These are phyloP conservation scores for Choristoneura rosaceana DNA, from an alignment of 2,888 invertebrate species.

Conservation along the genomic window DNA sequence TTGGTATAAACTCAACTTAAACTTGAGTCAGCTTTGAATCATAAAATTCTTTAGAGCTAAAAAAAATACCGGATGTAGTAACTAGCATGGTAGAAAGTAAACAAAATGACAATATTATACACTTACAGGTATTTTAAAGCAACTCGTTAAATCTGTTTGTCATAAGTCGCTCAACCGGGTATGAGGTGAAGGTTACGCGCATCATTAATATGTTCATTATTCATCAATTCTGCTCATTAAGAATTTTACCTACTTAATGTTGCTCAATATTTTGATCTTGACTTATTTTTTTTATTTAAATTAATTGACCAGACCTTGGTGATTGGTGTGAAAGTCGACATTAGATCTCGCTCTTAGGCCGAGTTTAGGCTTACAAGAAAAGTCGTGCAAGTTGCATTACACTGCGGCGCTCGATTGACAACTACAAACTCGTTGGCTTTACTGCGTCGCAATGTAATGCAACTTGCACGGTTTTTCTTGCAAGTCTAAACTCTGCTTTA, in stretches of 20 bases:
- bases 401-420: too few species aligned
- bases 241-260: constrained; percentile 36
- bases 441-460: too few species aligned
- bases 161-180: constrained; percentile 41
- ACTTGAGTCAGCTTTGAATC: neutral
- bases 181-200: constrained; percentile 44
- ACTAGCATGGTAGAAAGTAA: constrained; percentile 1
- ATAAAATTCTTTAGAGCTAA: neutral
- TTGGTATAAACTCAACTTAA: neutral
- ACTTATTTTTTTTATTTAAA: constrained; percentile 34
- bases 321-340: constrained; percentile 11
- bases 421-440: too few species aligned
- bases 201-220: constrained; percentile 40
- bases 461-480: too few species aligned
- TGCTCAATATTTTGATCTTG: constrained; percentile 43
- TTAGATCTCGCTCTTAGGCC: neutral
- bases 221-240: constrained; percentile 38
- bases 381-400: too few species aligned
- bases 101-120: constrained; percentile 1
- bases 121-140: neutral
- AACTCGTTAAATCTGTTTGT: constrained; percentile 30
- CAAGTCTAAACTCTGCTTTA: too few species aligned
- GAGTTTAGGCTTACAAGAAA: too few species aligned
- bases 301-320: constrained; percentile 24
- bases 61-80: neutral